phyloP scores from a whole-genome alignment of 2,113 vertebrate genomes.

The Anguilla japonica region DNA sequence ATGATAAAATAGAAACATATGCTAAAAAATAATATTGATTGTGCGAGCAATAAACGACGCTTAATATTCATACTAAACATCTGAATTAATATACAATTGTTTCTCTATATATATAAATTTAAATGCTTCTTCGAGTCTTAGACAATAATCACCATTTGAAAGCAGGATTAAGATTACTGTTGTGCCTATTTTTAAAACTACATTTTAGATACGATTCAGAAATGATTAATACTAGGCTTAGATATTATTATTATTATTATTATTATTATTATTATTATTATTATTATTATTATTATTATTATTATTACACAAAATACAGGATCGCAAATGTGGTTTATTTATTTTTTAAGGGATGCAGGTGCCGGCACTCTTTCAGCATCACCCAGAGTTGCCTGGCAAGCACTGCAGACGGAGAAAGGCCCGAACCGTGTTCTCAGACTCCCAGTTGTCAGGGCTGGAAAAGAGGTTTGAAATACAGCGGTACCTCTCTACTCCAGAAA shows the following conservation, averaged over 20 bases:
- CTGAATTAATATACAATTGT: too few relatives aligned
- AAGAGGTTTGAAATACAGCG: constrained; percentile 95
- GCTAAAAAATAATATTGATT: too few relatives aligned
- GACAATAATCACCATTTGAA: neutral
- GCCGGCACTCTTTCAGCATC: constrained; percentile 89
- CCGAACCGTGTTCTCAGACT: constrained; percentile 95
- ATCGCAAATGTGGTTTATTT: neutral
- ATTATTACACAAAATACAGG: neutral
- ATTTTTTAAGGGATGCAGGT: constrained; percentile 82
- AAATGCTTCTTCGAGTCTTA: too few relatives aligned
- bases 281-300: neutral
- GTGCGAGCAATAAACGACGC: neutral
- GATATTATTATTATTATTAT: neutral
- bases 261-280: neutral
- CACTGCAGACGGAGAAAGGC: constrained; percentile 95
- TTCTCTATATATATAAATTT: too few relatives aligned
- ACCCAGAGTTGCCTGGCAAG: constrained; percentile 88
- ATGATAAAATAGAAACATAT: neutral
- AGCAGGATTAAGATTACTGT: neutral
- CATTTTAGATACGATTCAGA: neutral
- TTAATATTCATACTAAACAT: neutral
- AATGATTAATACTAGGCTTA: neutral
- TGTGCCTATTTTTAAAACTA: neutral
- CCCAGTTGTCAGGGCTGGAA: constrained; percentile 93
- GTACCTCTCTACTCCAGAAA: constrained; percentile 92